Conservation (phyloP, 1,140 invertebrate species). For the Gyrodactylus salaris region DNA sequence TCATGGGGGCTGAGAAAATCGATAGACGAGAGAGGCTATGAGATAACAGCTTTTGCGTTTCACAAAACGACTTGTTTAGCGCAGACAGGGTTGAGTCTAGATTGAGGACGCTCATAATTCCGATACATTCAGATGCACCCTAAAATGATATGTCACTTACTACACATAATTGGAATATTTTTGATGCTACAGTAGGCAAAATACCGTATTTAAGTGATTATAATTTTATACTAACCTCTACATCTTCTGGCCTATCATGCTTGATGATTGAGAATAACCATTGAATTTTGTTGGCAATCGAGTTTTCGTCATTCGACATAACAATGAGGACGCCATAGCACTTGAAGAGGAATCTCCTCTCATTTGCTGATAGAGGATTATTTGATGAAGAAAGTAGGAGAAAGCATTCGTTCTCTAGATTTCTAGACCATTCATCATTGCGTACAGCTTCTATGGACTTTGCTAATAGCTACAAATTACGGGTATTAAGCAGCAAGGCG, state of each 20-base stretch:
- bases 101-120: not conserved
- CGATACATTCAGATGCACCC: not conserved
- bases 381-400: not conserved
- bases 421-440: not conserved
- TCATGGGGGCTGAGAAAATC: not conserved
- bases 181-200: no score
- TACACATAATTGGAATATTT: no score
- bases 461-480: not conserved
- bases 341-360: not conserved
- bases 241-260: not conserved
- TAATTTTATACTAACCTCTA: no score
- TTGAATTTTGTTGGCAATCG: not conserved
- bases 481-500: no score
- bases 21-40: not conserved
- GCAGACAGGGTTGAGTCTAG: not conserved
- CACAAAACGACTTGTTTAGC: not conserved
- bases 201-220: no score
- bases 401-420: not conserved
- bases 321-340: not conserved
- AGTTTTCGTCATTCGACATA: not conserved
- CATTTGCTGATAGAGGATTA: not conserved
- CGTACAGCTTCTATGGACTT: not conserved
- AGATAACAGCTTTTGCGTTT: not conserved
- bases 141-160: no score
- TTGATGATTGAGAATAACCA: not conserved